phyloP scores from a whole-genome alignment of 1,140 invertebrate genomes.

The Archegozetes longisetosus region DNA sequence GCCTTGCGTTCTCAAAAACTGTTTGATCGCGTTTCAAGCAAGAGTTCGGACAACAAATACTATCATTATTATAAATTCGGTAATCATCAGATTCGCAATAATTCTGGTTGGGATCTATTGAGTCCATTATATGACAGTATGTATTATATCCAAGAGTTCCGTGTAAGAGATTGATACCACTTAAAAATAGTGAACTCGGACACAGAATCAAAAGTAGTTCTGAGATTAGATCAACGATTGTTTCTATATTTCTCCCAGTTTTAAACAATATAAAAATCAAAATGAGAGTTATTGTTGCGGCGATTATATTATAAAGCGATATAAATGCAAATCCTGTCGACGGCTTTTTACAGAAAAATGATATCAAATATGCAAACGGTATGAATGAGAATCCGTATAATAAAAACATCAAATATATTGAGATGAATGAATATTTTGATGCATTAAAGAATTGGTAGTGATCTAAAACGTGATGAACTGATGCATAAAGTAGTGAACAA shows the following conservation, averaged over 20 bases:
- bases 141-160: background rate
- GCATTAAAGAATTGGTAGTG: constrained; percentile 4
- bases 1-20: no score
- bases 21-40: no score
- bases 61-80: no score
- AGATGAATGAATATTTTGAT: background rate
- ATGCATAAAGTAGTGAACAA: constrained; percentile 12
- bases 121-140: no score
- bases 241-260: background rate
- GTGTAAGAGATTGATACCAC: background rate
- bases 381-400: constrained; percentile 20
- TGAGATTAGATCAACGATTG: background rate
- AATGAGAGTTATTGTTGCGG: background rate
- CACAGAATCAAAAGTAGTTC: background rate
- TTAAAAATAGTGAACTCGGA: background rate
- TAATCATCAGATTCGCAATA: no score
- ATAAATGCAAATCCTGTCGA: constrained; percentile 17
- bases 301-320: background rate
- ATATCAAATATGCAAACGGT: constrained; percentile 20
- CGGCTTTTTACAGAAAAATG: constrained; percentile 15
- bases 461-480: constrained; percentile 12
- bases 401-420: constrained; percentile 17
- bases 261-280: no score
- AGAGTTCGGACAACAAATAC: no score
- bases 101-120: no score